Percentiles rank a stretch among this genome's conserved stretches.
phyloP scores from a whole-genome alignment of 1,140 invertebrate genomes.

The Lethrus apterus region DNA sequence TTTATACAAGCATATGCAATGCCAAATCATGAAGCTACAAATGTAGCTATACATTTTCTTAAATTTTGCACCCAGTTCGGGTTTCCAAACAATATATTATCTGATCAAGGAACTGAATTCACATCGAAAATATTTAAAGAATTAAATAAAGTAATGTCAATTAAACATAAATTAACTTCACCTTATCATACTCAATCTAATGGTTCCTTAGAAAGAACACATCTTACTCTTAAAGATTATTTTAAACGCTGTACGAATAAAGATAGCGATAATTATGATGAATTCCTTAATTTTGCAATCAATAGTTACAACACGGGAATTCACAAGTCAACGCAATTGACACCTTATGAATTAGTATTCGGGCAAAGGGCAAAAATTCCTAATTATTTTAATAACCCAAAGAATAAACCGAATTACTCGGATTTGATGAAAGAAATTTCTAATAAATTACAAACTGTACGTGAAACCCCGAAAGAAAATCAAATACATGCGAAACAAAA shows the following conservation, averaged over 20 bases:
- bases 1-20: slow-evolving; percentile 32
- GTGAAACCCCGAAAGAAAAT: slow-evolving; percentile 18
- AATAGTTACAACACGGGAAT: slow-evolving; percentile 44
- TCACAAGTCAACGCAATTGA: slow-evolving; percentile 39
- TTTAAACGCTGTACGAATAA: slow-evolving; percentile 30
- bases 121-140: slow-evolving; percentile 25
- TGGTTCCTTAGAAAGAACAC: slow-evolving; percentile 33
- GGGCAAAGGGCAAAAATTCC: slow-evolving; percentile 37
- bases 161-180: slow-evolving; percentile 25
- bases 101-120: slow-evolving; percentile 36
- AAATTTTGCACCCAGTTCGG: slow-evolving; percentile 31
- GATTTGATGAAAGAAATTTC: slow-evolving; percentile 33
- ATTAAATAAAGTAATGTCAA: slow-evolving; percentile 27
- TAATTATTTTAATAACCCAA: slow-evolving; percentile 25
- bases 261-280: slow-evolving; percentile 32
- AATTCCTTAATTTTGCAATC: slow-evolving; percentile 37
- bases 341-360: slow-evolving; percentile 38
- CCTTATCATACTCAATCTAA: slow-evolving; percentile 35
- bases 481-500: slow-evolving; percentile 20
- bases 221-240: slow-evolving; percentile 33
- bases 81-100: slow-evolving; percentile 32
- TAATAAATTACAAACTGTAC: slow-evolving; percentile 25
- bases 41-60: slow-evolving; percentile 25
- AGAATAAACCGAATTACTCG: slow-evolving; percentile 25
- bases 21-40: slow-evolving; percentile 29